Evolutionary conservation across 2,113 vertebrate species (phyloP).

Genomic region (Sisor rabdophorus): DNA sequence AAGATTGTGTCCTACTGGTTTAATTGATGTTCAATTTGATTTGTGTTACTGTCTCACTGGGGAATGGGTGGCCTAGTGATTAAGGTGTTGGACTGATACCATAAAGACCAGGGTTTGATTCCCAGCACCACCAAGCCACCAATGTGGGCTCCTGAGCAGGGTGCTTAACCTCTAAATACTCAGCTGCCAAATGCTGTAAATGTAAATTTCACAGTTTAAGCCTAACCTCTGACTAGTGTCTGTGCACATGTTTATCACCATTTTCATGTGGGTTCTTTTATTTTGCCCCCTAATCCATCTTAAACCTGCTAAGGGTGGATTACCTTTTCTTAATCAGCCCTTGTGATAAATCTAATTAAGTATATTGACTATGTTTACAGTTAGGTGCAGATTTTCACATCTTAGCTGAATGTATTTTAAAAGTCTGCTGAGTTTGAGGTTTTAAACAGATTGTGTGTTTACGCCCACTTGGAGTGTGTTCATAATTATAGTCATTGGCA

Average conservation of each 20-base stretch:
- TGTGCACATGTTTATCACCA: not conserved
- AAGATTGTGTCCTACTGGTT: not conserved
- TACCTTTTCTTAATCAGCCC: not conserved
- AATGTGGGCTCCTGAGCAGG: no score
- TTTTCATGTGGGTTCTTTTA: not conserved
- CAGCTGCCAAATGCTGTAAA: no score
- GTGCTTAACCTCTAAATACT: no score
- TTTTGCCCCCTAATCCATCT: not conserved
- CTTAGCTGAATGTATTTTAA: slow-evolving; percentile 53
- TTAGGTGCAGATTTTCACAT: slow-evolving; percentile 9
- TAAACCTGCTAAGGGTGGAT: not conserved
- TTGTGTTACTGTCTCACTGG: not conserved
- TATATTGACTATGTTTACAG: not conserved
- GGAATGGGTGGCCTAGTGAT: no score
- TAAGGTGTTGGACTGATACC: no score
- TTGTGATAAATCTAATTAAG: not conserved
- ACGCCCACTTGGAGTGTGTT: slow-evolving; percentile 57
- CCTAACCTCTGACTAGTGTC: not conserved
- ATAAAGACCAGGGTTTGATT: no score
- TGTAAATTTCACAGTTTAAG: no score
- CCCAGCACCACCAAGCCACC: no score
- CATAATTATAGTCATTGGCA: slow-evolving; percentile 72
- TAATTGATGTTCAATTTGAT: no score
- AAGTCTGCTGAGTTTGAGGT: slow-evolving; percentile 53
- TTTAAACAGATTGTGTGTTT: slow-evolving; percentile 56